A percentile compares a stretch with the other conserved stretches of the same genome.
Evolutionary conservation across 2,113 vertebrate genomes (phyloP).

Genomic region (Barbus barbus): DNA sequence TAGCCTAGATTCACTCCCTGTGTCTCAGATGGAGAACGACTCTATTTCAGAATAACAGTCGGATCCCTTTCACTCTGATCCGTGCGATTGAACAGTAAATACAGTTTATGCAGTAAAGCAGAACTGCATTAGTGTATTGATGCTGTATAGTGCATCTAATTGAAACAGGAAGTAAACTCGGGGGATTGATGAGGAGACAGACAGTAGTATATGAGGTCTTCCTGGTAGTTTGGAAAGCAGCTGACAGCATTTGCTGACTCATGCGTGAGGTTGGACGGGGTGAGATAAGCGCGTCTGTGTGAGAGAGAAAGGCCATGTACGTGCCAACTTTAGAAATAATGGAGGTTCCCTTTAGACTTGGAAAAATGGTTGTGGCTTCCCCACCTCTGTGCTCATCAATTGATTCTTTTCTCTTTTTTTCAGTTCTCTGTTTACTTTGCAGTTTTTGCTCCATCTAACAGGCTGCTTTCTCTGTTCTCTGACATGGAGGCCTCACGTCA

Average conservation of each 20-base stretch:
- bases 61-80: neutral
- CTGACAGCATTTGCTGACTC: too few species aligned
- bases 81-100: neutral
- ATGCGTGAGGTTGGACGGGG: conserved; percentile 49
- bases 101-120: neutral
- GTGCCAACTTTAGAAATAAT: conserved; percentile 23
- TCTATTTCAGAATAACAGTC: neutral
- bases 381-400: conserved; percentile 31
- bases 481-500: neutral
- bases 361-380: conserved; percentile 15
- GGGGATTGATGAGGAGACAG: neutral
- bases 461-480: neutral
- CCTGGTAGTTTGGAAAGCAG: conserved; percentile 61
- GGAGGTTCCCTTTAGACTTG: conserved; percentile 34
- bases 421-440: neutral
- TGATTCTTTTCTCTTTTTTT: conserved; percentile 38
- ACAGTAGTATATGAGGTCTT: conserved; percentile 13
- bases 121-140: neutral
- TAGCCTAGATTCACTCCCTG: conserved; percentile 1
- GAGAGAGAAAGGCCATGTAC: neutral
- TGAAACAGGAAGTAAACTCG: neutral
- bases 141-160: neutral
- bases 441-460: neutral
- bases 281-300: conserved; percentile 60
- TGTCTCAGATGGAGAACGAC: neutral